A percentile compares a stretch with the other conserved stretches of the same genome.
phyloP scores from a whole-genome alignment of 2,797 vertebrate genomes.

The Nasua narica region DNA sequence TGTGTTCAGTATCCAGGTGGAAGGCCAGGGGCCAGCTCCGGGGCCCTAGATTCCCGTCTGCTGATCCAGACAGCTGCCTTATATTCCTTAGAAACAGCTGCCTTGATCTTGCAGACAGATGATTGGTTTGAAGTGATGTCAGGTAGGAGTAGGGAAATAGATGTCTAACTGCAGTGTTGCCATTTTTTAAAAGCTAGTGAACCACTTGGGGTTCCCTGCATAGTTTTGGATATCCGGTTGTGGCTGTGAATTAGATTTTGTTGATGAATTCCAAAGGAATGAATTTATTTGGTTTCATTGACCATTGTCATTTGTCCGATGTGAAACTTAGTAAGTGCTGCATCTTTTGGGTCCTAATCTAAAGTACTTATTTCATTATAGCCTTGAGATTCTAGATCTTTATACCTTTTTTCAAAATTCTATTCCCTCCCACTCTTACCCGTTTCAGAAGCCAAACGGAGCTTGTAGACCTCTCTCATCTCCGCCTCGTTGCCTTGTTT shows the following conservation, averaged over 20 bases:
- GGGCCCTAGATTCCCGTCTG: constrained; percentile 70
- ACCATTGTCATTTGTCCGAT: not conserved
- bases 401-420: not conserved
- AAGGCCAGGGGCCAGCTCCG: constrained; percentile 75
- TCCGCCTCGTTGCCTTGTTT: not conserved
- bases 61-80: constrained; percentile 77
- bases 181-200: constrained; percentile 66
- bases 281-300: not conserved
- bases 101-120: constrained; percentile 68
- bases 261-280: not conserved
- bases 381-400: not conserved
- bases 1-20: constrained; percentile 77
- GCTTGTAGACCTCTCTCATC: not conserved
- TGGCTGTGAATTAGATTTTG: not conserved
- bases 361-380: not conserved
- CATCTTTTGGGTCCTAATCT: not conserved
- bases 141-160: constrained; percentile 67
- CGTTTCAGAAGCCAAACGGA: not conserved
- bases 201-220: not conserved
- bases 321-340: not conserved
- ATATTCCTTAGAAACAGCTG: constrained; percentile 70
- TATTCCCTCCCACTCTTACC: not conserved
- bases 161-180: not conserved
- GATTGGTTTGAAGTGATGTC: constrained; percentile 73
- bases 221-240: not conserved